These are phyloP conservation scores for Mormyrops boulengeri DNA, from an alignment of 2,797 vertebrate genomes.

Conservation along the genomic window DNA sequence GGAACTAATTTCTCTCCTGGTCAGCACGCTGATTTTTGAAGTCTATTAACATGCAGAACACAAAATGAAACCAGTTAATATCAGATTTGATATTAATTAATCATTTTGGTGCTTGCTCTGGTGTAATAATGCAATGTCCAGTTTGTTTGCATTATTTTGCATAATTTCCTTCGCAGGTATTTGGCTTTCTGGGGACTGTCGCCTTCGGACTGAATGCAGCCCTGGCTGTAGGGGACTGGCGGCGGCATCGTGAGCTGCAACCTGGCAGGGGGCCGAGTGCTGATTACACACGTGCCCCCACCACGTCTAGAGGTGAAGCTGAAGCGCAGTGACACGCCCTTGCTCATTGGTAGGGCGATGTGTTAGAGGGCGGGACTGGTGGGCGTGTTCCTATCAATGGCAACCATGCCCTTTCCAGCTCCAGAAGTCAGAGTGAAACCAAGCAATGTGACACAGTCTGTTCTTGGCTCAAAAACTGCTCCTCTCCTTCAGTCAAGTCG, in stretches of 20 bases:
- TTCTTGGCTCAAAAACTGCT: neutral
- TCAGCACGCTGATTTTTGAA: neutral
- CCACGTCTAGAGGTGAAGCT: conserved; percentile 81
- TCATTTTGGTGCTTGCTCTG: neutral
- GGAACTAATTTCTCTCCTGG: neutral
- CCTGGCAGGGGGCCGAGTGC: conserved; percentile 66
- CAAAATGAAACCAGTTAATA: neutral
- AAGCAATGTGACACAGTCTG: neutral
- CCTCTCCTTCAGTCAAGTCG: neutral
- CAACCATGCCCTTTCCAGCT: neutral
- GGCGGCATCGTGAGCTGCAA: conserved; percentile 54
- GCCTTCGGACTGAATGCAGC: conserved; percentile 76
- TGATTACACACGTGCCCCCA: conserved; percentile 89
- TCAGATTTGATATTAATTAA: neutral
- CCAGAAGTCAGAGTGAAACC: neutral
- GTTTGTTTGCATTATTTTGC: neutral
- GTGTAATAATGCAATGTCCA: neutral
- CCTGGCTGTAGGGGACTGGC: conserved; percentile 72
- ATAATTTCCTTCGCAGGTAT: conserved; percentile 65
- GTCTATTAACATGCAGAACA: neutral
- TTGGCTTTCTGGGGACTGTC: conserved; percentile 84
- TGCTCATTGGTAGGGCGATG: neutral
- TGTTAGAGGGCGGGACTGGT: neutral
- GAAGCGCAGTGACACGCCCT: conserved; percentile 65
- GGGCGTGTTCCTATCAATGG: neutral